A percentile compares a stretch with the other conserved stretches of the same genome.
phyloP scores from a whole-genome alignment of 2,797 vertebrate species.

The Podarcis lilfordi region DNA sequence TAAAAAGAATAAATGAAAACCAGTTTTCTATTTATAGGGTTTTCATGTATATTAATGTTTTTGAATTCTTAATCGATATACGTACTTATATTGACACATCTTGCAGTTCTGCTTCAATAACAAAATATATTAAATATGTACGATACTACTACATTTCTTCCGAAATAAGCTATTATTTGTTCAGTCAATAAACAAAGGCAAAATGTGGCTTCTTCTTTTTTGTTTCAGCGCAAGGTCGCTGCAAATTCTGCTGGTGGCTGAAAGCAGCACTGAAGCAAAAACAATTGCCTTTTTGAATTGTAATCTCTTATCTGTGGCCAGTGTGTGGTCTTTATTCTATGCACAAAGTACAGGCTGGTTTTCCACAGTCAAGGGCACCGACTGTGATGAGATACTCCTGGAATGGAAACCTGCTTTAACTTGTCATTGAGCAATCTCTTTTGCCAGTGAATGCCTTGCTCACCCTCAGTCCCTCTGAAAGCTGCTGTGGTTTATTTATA shows the following conservation, averaged over 20 bases:
- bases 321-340: slow-evolving; percentile 23
- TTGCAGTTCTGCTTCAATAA: no score
- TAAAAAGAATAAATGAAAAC: no score
- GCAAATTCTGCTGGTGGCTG: slow-evolving; percentile 20
- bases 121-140: no score
- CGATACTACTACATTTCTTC: no score
- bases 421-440: not conserved
- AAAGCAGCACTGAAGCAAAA: slow-evolving; percentile 19
- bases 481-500: not conserved
- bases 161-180: not conserved
- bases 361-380: not conserved
- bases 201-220: not conserved
- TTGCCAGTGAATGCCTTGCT: not conserved
- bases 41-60: no score
- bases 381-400: not conserved
- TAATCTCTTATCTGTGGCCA: not conserved
- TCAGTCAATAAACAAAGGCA: slow-evolving; percentile 36
- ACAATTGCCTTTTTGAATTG: slow-evolving; percentile 28
- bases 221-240: not conserved
- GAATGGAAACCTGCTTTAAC: slow-evolving; percentile 4
- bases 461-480: not conserved
- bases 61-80: no score
- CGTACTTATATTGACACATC: no score
- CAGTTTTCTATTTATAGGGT: no score
- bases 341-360: not conserved